Conservation (phyloP, 53 echinoderm and acorn worm species). For the Apostichopus leukothele region DNA sequence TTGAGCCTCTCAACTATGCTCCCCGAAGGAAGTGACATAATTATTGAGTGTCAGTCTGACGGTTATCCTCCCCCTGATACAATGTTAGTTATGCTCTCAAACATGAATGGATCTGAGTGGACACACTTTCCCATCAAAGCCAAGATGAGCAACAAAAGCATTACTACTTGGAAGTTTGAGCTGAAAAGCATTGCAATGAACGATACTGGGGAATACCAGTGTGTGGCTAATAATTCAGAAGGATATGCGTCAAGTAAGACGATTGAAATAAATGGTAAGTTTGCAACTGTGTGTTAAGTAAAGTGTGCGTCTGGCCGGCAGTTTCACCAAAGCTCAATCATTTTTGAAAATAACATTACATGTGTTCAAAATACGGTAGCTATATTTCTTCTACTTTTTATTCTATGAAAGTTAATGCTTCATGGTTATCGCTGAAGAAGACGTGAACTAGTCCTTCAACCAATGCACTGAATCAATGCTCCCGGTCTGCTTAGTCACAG, state of each 20-base stretch:
- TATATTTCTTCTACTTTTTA: no score
- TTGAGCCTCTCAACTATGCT: background rate
- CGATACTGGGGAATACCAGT: background rate
- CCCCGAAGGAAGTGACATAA: background rate
- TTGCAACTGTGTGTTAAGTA: no score
- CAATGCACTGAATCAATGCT: no score
- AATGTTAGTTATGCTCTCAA: background rate
- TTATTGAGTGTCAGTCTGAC: background rate
- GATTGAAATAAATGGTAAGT: background rate
- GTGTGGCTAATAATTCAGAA: constrained; percentile 1
- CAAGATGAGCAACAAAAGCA: background rate
- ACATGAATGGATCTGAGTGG: background rate
- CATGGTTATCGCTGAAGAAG: no score
- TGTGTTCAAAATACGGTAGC: no score
- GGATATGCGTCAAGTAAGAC: background rate
- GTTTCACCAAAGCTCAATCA: no score
- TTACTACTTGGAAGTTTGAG: background rate
- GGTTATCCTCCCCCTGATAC: background rate
- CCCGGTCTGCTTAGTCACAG: no score
- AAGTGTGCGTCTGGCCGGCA: no score
- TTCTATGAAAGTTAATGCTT: no score
- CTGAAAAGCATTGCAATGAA: background rate
- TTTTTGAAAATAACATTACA: no score
- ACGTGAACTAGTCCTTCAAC: no score
- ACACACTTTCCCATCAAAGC: background rate